Evolutionary conservation across 2,797 vertebrate species (phyloP).

Genomic region (Sparidentex hasta): DNA sequence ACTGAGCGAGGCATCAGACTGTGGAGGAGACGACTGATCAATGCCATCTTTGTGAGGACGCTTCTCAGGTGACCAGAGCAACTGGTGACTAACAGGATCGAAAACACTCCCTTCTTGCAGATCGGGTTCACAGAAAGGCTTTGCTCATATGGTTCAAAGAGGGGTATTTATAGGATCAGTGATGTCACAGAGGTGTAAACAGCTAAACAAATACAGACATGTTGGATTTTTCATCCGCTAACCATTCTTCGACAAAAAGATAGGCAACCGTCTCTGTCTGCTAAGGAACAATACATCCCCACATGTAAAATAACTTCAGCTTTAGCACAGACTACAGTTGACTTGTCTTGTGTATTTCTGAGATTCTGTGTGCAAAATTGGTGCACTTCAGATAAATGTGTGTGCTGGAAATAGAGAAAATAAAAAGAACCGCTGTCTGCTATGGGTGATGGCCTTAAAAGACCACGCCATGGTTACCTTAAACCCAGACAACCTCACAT

Average conservation of each 20-base stretch:
- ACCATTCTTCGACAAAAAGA: neutral
- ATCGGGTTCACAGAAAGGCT: slow-evolving; percentile 61
- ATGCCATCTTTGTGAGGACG: slow-evolving; percentile 78
- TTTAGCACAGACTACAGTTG: neutral
- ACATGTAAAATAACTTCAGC: neutral
- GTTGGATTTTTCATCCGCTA: slow-evolving; percentile 6
- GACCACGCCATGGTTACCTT: slow-evolving; percentile 13
- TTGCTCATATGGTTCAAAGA: slow-evolving; percentile 51
- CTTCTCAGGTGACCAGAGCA: slow-evolving; percentile 74
- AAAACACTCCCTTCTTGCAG: slow-evolving; percentile 61
- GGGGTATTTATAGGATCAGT: slow-evolving; percentile 49
- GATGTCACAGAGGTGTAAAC: slow-evolving; percentile 17
- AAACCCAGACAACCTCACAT: slow-evolving; percentile 9
- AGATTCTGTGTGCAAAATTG: neutral
- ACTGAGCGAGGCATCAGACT: slow-evolving; percentile 42
- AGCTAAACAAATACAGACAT: slow-evolving; percentile 25
- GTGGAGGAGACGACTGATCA: slow-evolving; percentile 62
- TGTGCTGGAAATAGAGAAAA: neutral
- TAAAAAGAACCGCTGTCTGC: slow-evolving; percentile 31
- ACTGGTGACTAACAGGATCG: slow-evolving; percentile 67
- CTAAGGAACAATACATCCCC: neutral
- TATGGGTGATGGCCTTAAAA: slow-evolving; percentile 12
- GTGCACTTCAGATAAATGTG: neutral
- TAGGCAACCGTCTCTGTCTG: neutral
- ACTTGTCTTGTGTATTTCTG: neutral